phyloP scores from a whole-genome alignment of 2,888 invertebrate genomes.

The Callosobruchus maculatus region DNA sequence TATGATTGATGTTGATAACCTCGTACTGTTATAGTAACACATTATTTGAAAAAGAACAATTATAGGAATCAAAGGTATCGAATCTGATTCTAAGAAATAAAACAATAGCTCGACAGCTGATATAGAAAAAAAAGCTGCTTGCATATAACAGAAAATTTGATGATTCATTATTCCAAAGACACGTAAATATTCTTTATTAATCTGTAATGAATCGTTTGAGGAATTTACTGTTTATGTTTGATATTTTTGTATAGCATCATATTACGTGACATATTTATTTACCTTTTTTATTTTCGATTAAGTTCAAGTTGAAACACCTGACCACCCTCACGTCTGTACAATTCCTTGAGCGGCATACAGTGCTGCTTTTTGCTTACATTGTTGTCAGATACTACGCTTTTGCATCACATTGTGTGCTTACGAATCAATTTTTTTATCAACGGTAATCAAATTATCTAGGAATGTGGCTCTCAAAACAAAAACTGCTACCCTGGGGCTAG shows the following conservation, averaged over 20 bases:
- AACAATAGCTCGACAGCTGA: background rate
- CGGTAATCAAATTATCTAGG: too few relatives aligned
- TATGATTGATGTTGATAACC: background rate
- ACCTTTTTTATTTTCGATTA: background rate
- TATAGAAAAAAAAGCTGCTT: background rate
- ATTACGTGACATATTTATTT: constrained; percentile 8
- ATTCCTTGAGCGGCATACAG: background rate
- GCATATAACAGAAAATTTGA: background rate
- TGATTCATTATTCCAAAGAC: background rate
- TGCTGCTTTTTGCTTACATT: background rate
- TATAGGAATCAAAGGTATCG: background rate
- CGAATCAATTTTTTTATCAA: too few relatives aligned
- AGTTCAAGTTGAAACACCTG: background rate
- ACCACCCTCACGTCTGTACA: background rate
- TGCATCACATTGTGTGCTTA: too few relatives aligned
- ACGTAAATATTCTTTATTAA: background rate
- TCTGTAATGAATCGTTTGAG: background rate
- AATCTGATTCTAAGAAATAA: background rate
- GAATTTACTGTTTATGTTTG: background rate
- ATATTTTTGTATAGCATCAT: background rate
- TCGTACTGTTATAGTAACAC: background rate
- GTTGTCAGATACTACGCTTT: too few relatives aligned
- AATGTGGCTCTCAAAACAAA: too few relatives aligned
- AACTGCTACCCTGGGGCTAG: too few relatives aligned
- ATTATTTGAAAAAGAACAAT: background rate